phyloP scores from a whole-genome alignment of 53 echinoderm and acorn worm species.

The Mesocentrotus franciscanus region DNA sequence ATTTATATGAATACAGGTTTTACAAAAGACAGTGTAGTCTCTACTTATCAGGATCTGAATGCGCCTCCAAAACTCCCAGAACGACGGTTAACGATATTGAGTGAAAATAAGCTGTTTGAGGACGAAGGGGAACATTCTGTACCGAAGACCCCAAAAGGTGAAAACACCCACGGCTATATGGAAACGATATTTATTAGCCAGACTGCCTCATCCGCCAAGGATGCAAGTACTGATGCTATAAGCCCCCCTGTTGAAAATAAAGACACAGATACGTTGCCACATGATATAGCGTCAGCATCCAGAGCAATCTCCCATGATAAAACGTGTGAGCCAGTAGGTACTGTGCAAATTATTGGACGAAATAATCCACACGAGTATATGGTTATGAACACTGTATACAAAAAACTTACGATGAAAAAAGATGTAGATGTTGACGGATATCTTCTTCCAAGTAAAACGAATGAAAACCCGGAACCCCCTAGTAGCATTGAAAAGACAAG shows the following conservation, averaged over 20 bases:
- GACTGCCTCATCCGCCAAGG: not conserved
- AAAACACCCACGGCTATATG: not conserved
- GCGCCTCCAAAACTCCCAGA: not conserved
- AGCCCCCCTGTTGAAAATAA: not conserved
- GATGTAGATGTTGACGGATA: too few species aligned
- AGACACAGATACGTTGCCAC: not conserved
- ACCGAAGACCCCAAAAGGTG: not conserved
- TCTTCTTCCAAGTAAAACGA: too few species aligned
- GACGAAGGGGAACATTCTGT: not conserved
- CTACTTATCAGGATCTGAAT: conserved; percentile 4
- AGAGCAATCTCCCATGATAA: not conserved
- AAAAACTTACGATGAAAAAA: too few species aligned
- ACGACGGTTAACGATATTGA: too few species aligned
- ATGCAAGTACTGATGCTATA: not conserved
- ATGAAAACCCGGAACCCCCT: too few species aligned
- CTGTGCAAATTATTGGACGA: too few species aligned
- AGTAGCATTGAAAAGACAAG: too few species aligned
- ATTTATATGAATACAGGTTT: not conserved
- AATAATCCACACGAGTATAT: too few species aligned
- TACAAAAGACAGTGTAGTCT: not conserved
- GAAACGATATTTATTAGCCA: not conserved
- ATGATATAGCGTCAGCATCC: not conserved
- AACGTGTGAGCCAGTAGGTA: too few species aligned
- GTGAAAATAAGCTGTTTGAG: not conserved
- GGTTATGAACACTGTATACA: too few species aligned